Evolutionary conservation across 2,888 invertebrate genomes (phyloP).

Genomic region (Platycheirus albimanus): DNA sequence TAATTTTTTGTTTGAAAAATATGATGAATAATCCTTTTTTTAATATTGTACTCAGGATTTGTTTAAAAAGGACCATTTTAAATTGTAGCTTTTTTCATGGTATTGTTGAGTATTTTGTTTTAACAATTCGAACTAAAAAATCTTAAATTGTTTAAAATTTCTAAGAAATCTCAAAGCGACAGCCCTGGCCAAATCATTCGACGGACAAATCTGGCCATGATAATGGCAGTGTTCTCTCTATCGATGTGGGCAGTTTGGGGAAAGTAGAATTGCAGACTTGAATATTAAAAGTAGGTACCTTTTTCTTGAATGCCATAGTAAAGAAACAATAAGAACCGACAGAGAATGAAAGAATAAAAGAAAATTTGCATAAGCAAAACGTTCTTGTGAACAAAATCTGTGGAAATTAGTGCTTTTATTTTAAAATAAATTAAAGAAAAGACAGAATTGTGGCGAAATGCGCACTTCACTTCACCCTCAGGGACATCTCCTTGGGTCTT

Average conservation of each 20-base stretch:
- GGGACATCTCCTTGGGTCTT: conserved; percentile 3
- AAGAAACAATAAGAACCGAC: conserved; percentile 35
- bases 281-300: background rate
- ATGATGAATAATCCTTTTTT: too few species aligned
- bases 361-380: conserved; percentile 61
- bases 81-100: too few species aligned
- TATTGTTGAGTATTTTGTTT: too few species aligned
- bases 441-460: conserved; percentile 17
- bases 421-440: conserved; percentile 56
- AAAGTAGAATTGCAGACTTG: background rate
- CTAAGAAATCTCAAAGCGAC: background rate
- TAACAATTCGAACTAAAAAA: too few species aligned
- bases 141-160: too few species aligned
- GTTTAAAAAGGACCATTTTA: too few species aligned
- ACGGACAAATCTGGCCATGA: conserved; percentile 36
- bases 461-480: conserved; percentile 39
- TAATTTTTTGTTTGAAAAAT: too few species aligned
- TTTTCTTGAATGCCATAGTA: background rate
- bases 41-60: too few species aligned
- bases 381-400: conserved; percentile 45
- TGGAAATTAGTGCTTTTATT: conserved; percentile 62
- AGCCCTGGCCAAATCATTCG: conserved; percentile 7
- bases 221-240: conserved; percentile 10
- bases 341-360: conserved; percentile 13
- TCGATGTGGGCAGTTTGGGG: background rate